Evolutionary conservation across 2,888 invertebrate genomes (phyloP).

Genomic region (Mythimna lalbum): DNA sequence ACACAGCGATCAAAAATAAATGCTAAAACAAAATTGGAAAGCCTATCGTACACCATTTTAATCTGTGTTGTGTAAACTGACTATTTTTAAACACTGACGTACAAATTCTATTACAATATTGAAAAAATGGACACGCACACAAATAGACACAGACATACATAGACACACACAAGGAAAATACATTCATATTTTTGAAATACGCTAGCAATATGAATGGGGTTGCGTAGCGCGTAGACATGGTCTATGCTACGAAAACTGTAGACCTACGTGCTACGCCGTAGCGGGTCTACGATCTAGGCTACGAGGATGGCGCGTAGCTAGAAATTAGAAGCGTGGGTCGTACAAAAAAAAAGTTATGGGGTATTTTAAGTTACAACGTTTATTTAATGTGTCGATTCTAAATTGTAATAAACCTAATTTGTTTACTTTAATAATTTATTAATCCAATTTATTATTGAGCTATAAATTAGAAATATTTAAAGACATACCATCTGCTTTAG

Average conservation of each 20-base stretch:
- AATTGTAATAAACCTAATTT: too few species aligned
- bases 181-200: slow-evolving; percentile 45
- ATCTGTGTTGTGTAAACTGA: slow-evolving; percentile 48
- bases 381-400: too few species aligned
- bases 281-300: slow-evolving; percentile 68
- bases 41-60: slow-evolving; percentile 38
- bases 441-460: too few species aligned
- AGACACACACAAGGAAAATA: slow-evolving; percentile 5
- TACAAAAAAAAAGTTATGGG: too few species aligned
- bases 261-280: slow-evolving; percentile 70
- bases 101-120: slow-evolving; percentile 57
- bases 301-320: slow-evolving; percentile 48
- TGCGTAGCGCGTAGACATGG: slow-evolving; percentile 62
- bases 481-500: too few species aligned
- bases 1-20: slow-evolving; percentile 45
- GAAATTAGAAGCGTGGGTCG: neutral
- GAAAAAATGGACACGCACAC: slow-evolving; percentile 37
- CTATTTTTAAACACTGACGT: slow-evolving; percentile 59
- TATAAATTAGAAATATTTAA: too few species aligned
- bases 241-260: slow-evolving; percentile 74
- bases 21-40: slow-evolving; percentile 23
- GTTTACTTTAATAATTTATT: too few species aligned
- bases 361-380: too few species aligned
- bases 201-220: slow-evolving; percentile 52
- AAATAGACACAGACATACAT: neutral